Percentiles rank a stretch among this genome's conserved stretches.
Conservation (phyloP, 1,140 invertebrate genomes). For the Trinorchestia longiramus region DNA sequence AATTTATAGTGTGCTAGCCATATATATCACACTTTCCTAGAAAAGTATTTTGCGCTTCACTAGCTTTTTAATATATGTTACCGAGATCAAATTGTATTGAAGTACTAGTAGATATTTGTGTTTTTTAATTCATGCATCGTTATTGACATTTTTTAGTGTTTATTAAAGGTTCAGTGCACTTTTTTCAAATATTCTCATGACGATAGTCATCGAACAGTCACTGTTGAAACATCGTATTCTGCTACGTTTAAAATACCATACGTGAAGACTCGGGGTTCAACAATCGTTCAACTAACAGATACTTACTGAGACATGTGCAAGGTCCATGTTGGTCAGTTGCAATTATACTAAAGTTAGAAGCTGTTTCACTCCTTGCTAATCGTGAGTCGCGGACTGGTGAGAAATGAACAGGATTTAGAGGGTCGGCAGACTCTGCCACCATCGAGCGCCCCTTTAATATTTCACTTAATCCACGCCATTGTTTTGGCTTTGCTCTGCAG, state of each 20-base stretch:
- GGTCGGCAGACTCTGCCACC: slow-evolving; percentile 7
- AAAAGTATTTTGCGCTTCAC: neutral
- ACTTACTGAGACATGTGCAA: neutral
- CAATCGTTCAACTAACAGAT: neutral
- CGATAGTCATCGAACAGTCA: neutral
- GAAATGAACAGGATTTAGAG: slow-evolving; percentile 38
- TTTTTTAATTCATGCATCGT: neutral
- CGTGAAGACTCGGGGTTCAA: neutral
- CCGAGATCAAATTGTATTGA: too few relatives aligned
- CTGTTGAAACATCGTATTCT: too few relatives aligned
- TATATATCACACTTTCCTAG: neutral
- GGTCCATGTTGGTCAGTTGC: neutral
- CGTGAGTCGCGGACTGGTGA: slow-evolving; percentile 10
- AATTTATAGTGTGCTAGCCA: too few relatives aligned
- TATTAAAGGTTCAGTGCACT: neutral
- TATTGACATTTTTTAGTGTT: neutral
- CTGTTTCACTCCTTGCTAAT: neutral
- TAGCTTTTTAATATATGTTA: neutral
- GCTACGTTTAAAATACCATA: too few relatives aligned
- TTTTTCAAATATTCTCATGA: neutral
- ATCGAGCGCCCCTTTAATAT: slow-evolving; percentile 52
- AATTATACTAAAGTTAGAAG: neutral
- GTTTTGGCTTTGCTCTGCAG: slow-evolving; percentile 44
- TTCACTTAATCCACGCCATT: slow-evolving; percentile 51
- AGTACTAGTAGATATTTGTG: too few relatives aligned